A percentile compares a stretch with the other conserved stretches of the same genome.
Conservation (phyloP, 2,797 vertebrate genomes). For the Atherinosoma microstoma region DNA sequence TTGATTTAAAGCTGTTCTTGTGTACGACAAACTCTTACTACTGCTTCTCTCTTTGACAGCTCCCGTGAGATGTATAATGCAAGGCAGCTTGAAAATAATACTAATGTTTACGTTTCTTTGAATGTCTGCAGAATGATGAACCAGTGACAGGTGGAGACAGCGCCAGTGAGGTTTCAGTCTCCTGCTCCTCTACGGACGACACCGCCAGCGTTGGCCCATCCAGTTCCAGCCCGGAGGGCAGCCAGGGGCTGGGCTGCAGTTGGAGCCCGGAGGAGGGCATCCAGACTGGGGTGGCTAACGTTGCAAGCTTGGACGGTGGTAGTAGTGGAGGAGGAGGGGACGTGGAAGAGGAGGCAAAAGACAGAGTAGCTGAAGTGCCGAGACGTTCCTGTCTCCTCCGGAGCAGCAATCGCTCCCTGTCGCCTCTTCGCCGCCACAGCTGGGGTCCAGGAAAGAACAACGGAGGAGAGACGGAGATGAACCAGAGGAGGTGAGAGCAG, state of each 20-base stretch:
- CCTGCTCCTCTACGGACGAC: slow-evolving; percentile 92
- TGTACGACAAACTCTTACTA: slow-evolving; percentile 1
- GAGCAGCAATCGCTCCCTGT: slow-evolving; percentile 86
- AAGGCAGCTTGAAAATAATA: background rate
- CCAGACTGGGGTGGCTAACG: slow-evolving; percentile 38
- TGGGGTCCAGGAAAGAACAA: slow-evolving; percentile 95
- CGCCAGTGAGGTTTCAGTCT: slow-evolving; percentile 82
- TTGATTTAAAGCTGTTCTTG: slow-evolving; percentile 13
- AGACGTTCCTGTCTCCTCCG: slow-evolving; percentile 80
- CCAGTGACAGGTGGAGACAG: slow-evolving; percentile 78
- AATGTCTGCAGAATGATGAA: slow-evolving; percentile 68
- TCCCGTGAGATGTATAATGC: background rate
- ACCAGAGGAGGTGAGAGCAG: slow-evolving; percentile 89
- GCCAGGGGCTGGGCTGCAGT: slow-evolving; percentile 70
- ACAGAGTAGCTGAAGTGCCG: slow-evolving; percentile 89
- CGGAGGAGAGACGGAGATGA: slow-evolving; percentile 89
- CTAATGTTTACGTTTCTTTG: background rate
- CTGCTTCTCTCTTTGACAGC: background rate
- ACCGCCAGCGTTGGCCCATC: slow-evolving; percentile 72
- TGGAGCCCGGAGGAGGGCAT: slow-evolving; percentile 86
- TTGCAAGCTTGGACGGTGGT: slow-evolving; percentile 56
- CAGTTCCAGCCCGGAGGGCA: slow-evolving; percentile 77
- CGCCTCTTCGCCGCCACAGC: slow-evolving; percentile 94
- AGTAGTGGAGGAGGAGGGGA: slow-evolving; percentile 79
- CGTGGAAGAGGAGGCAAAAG: slow-evolving; percentile 91